These are phyloP conservation scores for Psylliodes chrysocephalus DNA, from an alignment of 2,888 invertebrate genomes.

Conservation along the genomic window DNA sequence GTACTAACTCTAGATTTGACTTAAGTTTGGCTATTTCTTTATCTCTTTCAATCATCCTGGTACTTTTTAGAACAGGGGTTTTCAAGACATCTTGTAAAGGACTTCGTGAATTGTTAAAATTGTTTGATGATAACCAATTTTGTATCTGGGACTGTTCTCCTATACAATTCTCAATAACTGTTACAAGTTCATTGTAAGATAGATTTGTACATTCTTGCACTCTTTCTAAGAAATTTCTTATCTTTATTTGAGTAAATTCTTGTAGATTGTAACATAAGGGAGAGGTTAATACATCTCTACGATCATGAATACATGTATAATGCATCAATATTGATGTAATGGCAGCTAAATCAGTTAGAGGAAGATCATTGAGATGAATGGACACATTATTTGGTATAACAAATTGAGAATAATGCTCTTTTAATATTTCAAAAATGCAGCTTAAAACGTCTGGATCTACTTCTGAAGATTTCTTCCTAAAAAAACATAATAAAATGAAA, in stretches of 20 bases:
- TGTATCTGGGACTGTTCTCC: conserved; percentile 32
- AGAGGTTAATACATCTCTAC: conserved; percentile 57
- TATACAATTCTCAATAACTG: conserved; percentile 49
- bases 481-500: conserved; percentile 23
- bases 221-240: conserved; percentile 58
- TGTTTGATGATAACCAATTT: conserved; percentile 43
- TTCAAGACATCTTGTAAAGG: conserved; percentile 58
- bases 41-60: conserved; percentile 55
- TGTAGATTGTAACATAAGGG: conserved; percentile 58
- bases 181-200: conserved; percentile 50
- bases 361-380: conserved; percentile 50
- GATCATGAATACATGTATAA: conserved; percentile 59
- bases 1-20: conserved; percentile 71
- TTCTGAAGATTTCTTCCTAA: conserved; percentile 49
- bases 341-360: conserved; percentile 47
- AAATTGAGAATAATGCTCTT: conserved; percentile 53
- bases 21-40: conserved; percentile 67
- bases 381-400: conserved; percentile 46
- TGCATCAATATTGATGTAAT: conserved; percentile 60
- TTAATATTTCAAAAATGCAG: conserved; percentile 49
- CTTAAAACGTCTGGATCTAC: conserved; percentile 47
- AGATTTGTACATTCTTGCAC: conserved; percentile 44
- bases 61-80: conserved; percentile 54
- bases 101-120: conserved; percentile 36
- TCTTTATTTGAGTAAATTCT: conserved; percentile 53